Percentiles rank a stretch among this genome's conserved stretches.
Evolutionary conservation across 2,113 vertebrate genomes (phyloP).

Genomic region (Notarius quadriscutis): DNA sequence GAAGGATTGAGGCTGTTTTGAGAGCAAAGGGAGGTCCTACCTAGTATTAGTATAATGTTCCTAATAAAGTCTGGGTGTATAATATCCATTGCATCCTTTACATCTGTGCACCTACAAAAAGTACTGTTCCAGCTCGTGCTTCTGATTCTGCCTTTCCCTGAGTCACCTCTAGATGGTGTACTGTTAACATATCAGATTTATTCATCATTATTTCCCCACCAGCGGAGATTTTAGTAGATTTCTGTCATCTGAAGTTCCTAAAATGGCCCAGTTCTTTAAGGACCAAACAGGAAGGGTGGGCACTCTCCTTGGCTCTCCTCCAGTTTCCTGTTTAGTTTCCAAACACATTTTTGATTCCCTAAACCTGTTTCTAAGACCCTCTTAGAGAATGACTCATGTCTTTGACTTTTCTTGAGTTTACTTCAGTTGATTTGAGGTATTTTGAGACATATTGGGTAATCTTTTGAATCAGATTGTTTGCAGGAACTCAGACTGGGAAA

Average conservation of each 20-base stretch:
- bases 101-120: neutral
- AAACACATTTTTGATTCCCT: slow-evolving; percentile 21
- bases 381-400: neutral
- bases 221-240: slow-evolving; percentile 5
- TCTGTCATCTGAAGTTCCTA: slow-evolving; percentile 20
- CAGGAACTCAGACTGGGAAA: neutral
- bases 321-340: slow-evolving; percentile 55
- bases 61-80: neutral
- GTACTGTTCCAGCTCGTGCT: neutral
- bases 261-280: slow-evolving; percentile 30
- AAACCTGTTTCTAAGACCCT: slow-evolving; percentile 5
- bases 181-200: neutral
- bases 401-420: neutral
- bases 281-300: slow-evolving; percentile 60
- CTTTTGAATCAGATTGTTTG: neutral
- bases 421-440: neutral
- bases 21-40: no score
- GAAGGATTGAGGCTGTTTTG: no score
- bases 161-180: slow-evolving; percentile 38
- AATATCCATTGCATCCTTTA: neutral
- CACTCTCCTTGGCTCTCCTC: slow-evolving; percentile 45
- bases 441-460: neutral
- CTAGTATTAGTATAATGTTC: no score
- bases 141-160: neutral
- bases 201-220: neutral